Conservation (phyloP, 1,140 invertebrate species). For the Cephus cinctus region DNA sequence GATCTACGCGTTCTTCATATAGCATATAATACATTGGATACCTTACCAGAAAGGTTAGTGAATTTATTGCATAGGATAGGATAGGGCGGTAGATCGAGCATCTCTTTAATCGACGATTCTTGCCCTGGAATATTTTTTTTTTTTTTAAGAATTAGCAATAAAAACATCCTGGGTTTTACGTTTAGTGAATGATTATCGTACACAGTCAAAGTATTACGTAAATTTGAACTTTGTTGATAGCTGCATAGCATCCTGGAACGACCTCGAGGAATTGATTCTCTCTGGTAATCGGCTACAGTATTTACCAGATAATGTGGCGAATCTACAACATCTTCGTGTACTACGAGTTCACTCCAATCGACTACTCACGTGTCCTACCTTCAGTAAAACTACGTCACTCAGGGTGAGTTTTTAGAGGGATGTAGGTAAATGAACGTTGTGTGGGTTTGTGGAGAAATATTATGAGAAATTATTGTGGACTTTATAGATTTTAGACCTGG, state of each 20-base stretch:
- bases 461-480: too few species aligned
- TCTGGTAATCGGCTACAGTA: constrained; percentile 78
- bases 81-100: not conserved
- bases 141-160: not conserved
- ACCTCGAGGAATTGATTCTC: constrained; percentile 78
- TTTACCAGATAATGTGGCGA: constrained; percentile 74
- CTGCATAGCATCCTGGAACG: constrained; percentile 72
- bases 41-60: constrained; percentile 66
- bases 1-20: constrained; percentile 71
- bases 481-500: constrained; percentile 72
- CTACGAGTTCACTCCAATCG: constrained; percentile 81
- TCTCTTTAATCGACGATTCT: not conserved
- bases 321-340: constrained; percentile 69
- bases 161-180: constrained; percentile 9
- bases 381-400: constrained; percentile 70
- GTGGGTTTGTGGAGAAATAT: too few species aligned
- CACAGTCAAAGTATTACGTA: too few species aligned
- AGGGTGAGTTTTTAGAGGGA: constrained; percentile 53
- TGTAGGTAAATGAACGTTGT: not conserved
- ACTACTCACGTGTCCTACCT: constrained; percentile 70
- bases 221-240: constrained; percentile 51
- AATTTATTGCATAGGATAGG: not conserved
- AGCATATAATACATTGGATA: constrained; percentile 76
- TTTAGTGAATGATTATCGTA: too few species aligned
- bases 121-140: not conserved